Evolutionary conservation across 2,797 vertebrate species (phyloP).

Genomic region (Notoglanidium macrostoma): DNA sequence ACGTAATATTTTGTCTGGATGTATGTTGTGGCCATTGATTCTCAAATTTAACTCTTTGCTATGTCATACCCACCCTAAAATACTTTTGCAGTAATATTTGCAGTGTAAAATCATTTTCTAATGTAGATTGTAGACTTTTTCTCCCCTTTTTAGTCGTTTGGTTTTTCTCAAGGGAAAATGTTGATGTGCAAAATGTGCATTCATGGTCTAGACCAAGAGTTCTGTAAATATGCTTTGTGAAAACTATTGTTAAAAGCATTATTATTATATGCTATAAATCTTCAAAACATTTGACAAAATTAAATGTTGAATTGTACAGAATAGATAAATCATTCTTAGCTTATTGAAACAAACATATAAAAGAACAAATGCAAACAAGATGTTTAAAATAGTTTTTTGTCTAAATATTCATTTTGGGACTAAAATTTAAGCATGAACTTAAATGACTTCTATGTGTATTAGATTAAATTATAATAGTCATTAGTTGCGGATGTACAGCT

Average conservation of each 20-base stretch:
- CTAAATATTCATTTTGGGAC: neutral
- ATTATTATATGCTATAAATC: neutral
- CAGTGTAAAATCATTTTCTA: neutral
- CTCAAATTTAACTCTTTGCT: neutral
- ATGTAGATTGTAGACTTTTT: neutral
- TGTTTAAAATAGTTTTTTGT: neutral
- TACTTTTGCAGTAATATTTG: neutral
- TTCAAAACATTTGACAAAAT: neutral
- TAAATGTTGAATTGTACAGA: neutral
- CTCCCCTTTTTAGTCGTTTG: neutral
- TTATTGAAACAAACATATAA: neutral
- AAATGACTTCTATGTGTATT: neutral
- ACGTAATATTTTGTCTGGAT: neutral
- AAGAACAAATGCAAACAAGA: neutral
- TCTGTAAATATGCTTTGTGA: neutral
- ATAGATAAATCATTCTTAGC: neutral
- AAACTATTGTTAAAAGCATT: neutral
- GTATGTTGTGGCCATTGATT: neutral
- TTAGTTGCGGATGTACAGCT: neutral
- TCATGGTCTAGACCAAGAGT: neutral
- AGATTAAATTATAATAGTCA: neutral
- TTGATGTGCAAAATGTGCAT: neutral
- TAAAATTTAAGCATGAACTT: neutral
- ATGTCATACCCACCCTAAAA: neutral
- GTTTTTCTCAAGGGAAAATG: neutral